Percentiles rank a stretch among this genome's conserved stretches.
phyloP scores from a whole-genome alignment of 2,797 vertebrate genomes.

The Cynopterus sphinx region DNA sequence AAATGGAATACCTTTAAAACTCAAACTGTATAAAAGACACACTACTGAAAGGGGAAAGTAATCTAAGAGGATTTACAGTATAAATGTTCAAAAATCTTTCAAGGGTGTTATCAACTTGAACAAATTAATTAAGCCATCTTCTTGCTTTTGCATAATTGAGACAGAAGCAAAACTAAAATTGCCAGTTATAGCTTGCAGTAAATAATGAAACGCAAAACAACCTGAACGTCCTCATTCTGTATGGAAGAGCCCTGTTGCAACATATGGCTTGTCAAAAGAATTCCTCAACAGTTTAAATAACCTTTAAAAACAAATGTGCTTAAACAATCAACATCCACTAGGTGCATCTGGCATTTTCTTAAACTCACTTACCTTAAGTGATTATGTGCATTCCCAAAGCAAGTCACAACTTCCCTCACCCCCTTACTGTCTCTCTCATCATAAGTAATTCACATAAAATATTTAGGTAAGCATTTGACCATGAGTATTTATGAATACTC shows the following conservation, averaged over 20 bases:
- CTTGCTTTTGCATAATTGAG: slow-evolving; percentile 50
- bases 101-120: slow-evolving; percentile 33
- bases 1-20: slow-evolving; percentile 55
- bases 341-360: slow-evolving; percentile 1
- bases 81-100: slow-evolving; percentile 51
- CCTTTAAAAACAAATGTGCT: neutral
- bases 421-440: neutral
- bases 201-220: slow-evolving; percentile 46
- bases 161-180: slow-evolving; percentile 13
- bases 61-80: neutral
- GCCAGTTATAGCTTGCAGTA: neutral
- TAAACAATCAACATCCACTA: neutral
- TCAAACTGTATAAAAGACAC: neutral
- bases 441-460: neutral
- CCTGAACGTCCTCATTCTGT: neutral
- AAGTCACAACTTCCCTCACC: neutral
- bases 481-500: neutral
- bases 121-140: slow-evolving; percentile 30
- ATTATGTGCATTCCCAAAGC: neutral
- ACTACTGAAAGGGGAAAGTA: slow-evolving; percentile 24
- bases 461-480: neutral
- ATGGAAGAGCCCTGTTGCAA: neutral
- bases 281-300: slow-evolving; percentile 20
- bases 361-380: slow-evolving; percentile 67
- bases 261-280: slow-evolving; percentile 46